Conservation (phyloP, 2,113 vertebrate genomes). For the Psittacula cyanocephala region DNA sequence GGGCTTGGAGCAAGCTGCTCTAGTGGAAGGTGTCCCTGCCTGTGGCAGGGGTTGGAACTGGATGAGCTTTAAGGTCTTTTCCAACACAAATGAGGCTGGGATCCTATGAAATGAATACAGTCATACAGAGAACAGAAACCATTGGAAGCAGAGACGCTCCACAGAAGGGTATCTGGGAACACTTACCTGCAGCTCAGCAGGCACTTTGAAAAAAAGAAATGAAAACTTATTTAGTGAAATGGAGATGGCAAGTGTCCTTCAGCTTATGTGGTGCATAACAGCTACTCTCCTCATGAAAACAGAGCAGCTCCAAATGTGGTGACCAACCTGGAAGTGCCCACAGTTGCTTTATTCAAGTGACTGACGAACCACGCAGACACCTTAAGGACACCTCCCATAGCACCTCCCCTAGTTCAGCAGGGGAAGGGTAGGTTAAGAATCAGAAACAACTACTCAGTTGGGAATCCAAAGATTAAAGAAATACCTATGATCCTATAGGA, state of each 20-base stretch:
- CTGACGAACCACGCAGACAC: background rate
- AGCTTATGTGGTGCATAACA: background rate
- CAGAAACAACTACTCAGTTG: background rate
- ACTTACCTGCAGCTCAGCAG: background rate
- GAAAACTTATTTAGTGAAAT: background rate
- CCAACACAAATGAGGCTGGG: background rate
- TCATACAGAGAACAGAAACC: background rate
- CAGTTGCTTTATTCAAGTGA: background rate
- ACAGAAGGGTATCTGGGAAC: background rate
- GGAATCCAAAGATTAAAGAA: background rate
- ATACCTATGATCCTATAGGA: background rate
- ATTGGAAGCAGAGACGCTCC: background rate
- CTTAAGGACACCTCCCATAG: background rate
- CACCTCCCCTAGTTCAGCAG: background rate
- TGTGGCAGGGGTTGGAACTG: background rate
- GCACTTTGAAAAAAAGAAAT: background rate
- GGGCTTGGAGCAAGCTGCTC: background rate
- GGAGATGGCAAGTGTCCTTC: background rate
- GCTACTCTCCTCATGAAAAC: accelerated
- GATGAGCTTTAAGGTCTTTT: background rate
- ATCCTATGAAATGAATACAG: background rate
- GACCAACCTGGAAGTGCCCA: background rate
- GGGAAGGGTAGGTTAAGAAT: background rate
- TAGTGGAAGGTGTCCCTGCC: background rate
- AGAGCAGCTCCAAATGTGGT: background rate